Conservation (phyloP, 2,113 vertebrate genomes). For the Aptenodytes patagonicus region DNA sequence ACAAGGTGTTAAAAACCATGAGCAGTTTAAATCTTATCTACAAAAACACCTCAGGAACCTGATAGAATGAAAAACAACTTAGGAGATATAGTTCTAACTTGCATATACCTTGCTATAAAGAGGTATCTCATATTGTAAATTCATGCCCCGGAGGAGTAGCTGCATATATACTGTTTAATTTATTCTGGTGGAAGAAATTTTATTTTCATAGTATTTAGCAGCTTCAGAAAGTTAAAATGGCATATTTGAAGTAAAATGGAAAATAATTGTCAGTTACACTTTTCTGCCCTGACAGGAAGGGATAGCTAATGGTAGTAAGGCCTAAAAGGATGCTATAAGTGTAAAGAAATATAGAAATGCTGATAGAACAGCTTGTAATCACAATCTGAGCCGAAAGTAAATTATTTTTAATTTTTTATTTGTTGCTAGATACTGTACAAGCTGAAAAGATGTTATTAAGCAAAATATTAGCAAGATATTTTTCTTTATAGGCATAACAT, state of each 20-base stretch:
- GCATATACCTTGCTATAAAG: neutral
- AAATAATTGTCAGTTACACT: neutral
- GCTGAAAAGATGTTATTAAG: neutral
- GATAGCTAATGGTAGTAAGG: neutral
- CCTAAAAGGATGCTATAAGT: neutral
- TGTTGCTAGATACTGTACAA: neutral
- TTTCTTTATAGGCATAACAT: neutral
- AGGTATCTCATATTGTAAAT: neutral
- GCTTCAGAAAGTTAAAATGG: neutral
- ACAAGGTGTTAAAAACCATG: neutral
- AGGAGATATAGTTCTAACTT: neutral
- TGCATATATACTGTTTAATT: neutral
- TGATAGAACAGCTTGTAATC: neutral
- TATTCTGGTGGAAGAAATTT: neutral
- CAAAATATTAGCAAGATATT: neutral
- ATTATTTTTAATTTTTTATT: neutral
- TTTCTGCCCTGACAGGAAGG: neutral
- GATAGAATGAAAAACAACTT: neutral
- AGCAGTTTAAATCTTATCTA: neutral
- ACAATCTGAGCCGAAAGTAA: neutral
- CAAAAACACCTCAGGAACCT: neutral
- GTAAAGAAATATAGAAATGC: neutral
- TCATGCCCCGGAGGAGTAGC: neutral
- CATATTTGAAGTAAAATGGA: neutral
- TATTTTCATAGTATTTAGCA: neutral